Base-by-base conservation (phyloP, 2,113 vertebrate species). In the Bubo blakistoni region DNA sequence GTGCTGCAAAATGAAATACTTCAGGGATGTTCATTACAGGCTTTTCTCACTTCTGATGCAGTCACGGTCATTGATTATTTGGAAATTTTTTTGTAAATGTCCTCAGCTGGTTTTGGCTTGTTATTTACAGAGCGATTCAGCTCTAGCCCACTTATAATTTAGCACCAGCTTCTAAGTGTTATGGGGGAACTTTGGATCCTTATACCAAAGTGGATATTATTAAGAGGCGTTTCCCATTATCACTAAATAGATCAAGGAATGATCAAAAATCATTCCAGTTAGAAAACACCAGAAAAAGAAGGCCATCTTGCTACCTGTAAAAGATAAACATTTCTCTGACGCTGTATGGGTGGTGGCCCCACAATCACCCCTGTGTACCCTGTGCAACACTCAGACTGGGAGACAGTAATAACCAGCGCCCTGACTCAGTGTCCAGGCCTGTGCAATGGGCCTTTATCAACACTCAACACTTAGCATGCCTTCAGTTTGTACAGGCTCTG, bases 291-390 rank as follows among this genome's bases (percentile, higher is more conserved):
- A 49, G 22, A 12, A 66, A 34, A 36, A 73, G 12, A 79, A 83
- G 34, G 29, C 36, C 10, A 13, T 70, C 16, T 21, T 57, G 24
- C 19, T 51, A 15, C 49, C 32, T 81, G 29, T 34, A 27, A 40
- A 46, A 54, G 44, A 58, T 16, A n/a, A 51, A 71, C 1, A 6
- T 65, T 24, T 69, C 49, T 77, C n/a, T 44, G 42, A n/a, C 3
- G 15, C 11, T 46, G 5, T 46, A 9, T 14, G 29, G 10, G 6
- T 17, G 25, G 40, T 51, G 19, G 27, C 20, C 49, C 27, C 51
- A 16, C 20, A 51, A 30, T 27, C 32, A 69, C 20, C 15, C 42
- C 32, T 3, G 5, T 25, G 5, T 1, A 1, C 14, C 2, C 42
- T 29, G 26, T 34, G 49, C 42, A 38, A 24, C 51, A 18, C 63